These are phyloP conservation scores for Drosophila leontia DNA, from an alignment of 1,140 invertebrate genomes.

Conservation along the genomic window DNA sequence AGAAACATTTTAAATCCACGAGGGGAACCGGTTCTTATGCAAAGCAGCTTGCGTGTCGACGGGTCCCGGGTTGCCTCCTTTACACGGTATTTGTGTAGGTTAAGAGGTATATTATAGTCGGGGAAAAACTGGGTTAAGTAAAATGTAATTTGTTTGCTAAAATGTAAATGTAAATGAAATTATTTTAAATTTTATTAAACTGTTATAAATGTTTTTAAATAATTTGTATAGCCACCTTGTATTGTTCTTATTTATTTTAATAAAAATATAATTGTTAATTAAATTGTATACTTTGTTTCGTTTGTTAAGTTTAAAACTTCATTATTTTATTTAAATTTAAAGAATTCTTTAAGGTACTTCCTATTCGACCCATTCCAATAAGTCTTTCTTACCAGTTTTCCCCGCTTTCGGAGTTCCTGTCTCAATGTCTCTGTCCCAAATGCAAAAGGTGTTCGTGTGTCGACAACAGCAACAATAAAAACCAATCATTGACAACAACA, in stretches of 20 bases:
- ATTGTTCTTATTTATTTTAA: not conserved
- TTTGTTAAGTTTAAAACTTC: too few species aligned
- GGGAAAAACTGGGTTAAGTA: not conserved
- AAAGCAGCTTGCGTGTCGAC: constrained; percentile 64
- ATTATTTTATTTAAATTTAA: not conserved
- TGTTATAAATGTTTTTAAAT: rapidly evolving
- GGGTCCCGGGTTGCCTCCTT: not conserved
- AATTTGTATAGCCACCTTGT: not conserved
- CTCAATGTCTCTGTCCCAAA: constrained; percentile 26
- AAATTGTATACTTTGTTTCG: too few species aligned
- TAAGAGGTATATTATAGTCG: not conserved
- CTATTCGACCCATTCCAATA: not conserved
- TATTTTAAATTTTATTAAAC: not conserved
- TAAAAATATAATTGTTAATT: too few species aligned
- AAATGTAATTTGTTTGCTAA: not conserved
- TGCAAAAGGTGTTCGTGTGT: constrained; percentile 55
- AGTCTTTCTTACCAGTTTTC: not conserved
- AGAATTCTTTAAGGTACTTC: not conserved
- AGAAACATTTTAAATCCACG: constrained; percentile 58
- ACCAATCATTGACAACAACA: constrained; percentile 50
- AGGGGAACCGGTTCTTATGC: constrained; percentile 77
- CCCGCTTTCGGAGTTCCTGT: constrained; percentile 10
- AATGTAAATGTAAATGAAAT: not conserved
- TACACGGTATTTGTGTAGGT: not conserved
- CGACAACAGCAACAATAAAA: constrained; percentile 59